Percentiles rank a stretch among this genome's conserved stretches.
phyloP scores from a whole-genome alignment of 2,113 vertebrate genomes.

The Hydrochoerus hydrochaeris region DNA sequence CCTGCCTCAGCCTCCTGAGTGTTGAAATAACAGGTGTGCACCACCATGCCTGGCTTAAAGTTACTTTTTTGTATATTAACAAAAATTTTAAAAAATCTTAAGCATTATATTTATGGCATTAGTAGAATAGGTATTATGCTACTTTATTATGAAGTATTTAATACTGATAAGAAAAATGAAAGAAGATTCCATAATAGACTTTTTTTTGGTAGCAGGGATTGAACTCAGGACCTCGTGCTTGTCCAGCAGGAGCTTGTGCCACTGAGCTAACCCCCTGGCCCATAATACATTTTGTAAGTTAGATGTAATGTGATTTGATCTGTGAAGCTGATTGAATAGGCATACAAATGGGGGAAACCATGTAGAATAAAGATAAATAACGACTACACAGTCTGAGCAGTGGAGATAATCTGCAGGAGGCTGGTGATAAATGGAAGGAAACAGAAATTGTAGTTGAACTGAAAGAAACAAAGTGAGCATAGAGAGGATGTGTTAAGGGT shows the following conservation, averaged over 20 bases:
- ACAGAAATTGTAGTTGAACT: not conserved
- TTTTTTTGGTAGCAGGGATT: not conserved
- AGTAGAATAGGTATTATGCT: not conserved
- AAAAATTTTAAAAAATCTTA: slow-evolving; percentile 5
- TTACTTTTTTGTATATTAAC: not conserved
- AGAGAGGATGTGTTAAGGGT: too few relatives aligned
- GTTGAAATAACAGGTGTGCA: not conserved
- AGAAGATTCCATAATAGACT: not conserved
- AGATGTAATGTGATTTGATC: not conserved
- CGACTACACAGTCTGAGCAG: not conserved
- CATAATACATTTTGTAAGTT: not conserved
- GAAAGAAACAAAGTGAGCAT: not conserved
- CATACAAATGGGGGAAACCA: not conserved
- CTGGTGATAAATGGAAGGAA: not conserved
- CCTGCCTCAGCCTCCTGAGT: not conserved
- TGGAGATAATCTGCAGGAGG: not conserved
- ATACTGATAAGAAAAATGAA: not conserved
- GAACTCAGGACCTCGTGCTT: too few relatives aligned
- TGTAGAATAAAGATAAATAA: not conserved
- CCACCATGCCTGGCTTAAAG: not conserved
- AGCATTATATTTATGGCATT: not conserved
- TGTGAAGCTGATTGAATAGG: not conserved
- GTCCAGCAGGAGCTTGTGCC: too few relatives aligned
- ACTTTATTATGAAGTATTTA: not conserved
- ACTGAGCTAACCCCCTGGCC: too few relatives aligned